Percentiles rank a stretch among this genome's conserved stretches.
phyloP scores from a whole-genome alignment of 2,797 vertebrate species.

The Capromys pilorides region DNA sequence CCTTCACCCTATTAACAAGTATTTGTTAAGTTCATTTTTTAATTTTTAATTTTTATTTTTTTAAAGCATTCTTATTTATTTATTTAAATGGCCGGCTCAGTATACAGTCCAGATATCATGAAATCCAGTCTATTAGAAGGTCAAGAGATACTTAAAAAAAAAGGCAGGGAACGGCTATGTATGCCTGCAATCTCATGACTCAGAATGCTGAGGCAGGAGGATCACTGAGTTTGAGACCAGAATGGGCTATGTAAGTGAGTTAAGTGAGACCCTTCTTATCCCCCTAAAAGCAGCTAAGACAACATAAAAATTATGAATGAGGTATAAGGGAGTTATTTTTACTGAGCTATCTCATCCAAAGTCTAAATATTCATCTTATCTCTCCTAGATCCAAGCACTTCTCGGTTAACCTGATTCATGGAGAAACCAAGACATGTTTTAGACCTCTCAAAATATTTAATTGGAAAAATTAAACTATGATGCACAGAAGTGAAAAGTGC shows the following conservation, averaged over 20 bases:
- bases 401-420: neutral
- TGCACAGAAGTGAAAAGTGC: constrained; percentile 1
- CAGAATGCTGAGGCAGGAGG: neutral
- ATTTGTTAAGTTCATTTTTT: no score
- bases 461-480: neutral
- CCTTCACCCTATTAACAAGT: neutral
- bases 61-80: no score
- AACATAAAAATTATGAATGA: neutral
- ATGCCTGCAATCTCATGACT: neutral
- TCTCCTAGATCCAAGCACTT: neutral
- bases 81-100: no score
- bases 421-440: neutral
- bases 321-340: neutral
- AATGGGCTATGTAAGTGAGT: neutral
- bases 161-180: neutral
- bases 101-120: neutral
- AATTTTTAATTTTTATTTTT: no score
- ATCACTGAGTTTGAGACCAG: neutral
- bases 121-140: neutral
- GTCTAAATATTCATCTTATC: neutral
- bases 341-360: neutral
- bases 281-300: neutral
- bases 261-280: neutral
- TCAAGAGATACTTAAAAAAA: neutral
- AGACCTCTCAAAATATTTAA: neutral